These are phyloP conservation scores for Hypocryptadius cinnamomeus DNA, from an alignment of 2,113 vertebrate species.

Conservation along the genomic window DNA sequence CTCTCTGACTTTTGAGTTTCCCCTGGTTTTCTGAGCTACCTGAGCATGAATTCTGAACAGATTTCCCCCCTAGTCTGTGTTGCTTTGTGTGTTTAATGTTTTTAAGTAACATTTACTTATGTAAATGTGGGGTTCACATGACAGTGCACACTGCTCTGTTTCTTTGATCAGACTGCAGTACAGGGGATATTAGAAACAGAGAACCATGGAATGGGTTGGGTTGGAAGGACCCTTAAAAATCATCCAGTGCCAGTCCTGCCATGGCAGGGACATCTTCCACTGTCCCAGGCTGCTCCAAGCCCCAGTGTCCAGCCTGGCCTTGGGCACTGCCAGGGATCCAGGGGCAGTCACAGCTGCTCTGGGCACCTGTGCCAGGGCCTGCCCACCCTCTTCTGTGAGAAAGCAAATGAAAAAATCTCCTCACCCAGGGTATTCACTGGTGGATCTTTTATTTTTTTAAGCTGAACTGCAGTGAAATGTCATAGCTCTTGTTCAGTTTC, in stretches of 20 bases:
- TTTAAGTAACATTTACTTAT: not conserved
- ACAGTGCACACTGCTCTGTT: not conserved
- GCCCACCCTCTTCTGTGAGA: not conserved
- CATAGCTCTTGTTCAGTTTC: not conserved
- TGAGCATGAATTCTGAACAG: not conserved
- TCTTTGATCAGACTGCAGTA: not conserved
- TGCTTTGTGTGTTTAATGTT: not conserved
- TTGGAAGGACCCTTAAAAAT: not conserved
- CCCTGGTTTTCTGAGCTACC: not conserved
- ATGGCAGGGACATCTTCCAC: not conserved
- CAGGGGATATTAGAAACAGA: not conserved
- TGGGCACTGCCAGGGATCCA: not conserved
- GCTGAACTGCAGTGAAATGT: not conserved
- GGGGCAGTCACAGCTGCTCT: not conserved
- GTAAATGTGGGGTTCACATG: not conserved
- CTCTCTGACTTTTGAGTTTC: not conserved
- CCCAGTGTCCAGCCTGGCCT: not conserved
- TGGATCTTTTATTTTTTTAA: not conserved
- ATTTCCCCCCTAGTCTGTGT: not conserved
- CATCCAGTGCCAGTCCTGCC: rapidly evolving
- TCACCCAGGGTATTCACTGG: not conserved
- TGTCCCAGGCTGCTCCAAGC: not conserved
- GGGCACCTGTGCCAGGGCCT: not conserved
- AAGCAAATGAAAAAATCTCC: not conserved
- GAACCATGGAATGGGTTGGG: not conserved